Base-by-base conservation (phyloP, 2,797 vertebrate genomes). In the Thunnus albacares region DNA sequence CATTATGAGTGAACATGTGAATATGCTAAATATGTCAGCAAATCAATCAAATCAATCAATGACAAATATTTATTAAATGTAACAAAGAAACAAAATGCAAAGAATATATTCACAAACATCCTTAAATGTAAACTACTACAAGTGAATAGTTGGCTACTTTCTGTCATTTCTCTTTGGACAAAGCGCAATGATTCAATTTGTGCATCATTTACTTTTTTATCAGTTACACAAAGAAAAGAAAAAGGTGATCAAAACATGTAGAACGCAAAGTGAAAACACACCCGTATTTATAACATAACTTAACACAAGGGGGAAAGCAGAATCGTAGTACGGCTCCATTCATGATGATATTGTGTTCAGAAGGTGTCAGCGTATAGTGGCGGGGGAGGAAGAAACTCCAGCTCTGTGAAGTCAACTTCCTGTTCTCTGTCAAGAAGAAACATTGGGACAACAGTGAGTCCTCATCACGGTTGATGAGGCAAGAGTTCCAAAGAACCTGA, bases 371-470 rank as follows among this genome's bases (percentile, higher is more conserved):
- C 95, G 1, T 95, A 96, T 0, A 95, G 91, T 0, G 87, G 91
- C 6, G 95, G 95, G 26, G 95, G 95, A 66, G 95, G 94, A 60
- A 96, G 90, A 12, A 94, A 69, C 43, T 89, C 94, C 75, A 95
- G 6, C 58, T 94, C 93, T 14, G 91, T 80, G 80, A 95, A 93
- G 87, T 94, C 94, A 9, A 88, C 82, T 77, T 94, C 93, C 49
- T 93, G 91, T 63, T 95, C 95, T 1, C 95, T 96, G 89, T 74
- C 55, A 71, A 11, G 83, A 75, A 85, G 14, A 71, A 43, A 59
- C 79, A 57, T 57, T 8, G 59, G 30, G 47, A 38, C 43, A n/a
- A 22, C 52, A 58, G 18, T 72, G 52, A 79, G 30, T 63, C 45
- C 3, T 15, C 24, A 71, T 35, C 17, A 35, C 15, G 56, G 45